phyloP scores from a whole-genome alignment of 2,113 vertebrate genomes.

The Dryoscopus gambensis region DNA sequence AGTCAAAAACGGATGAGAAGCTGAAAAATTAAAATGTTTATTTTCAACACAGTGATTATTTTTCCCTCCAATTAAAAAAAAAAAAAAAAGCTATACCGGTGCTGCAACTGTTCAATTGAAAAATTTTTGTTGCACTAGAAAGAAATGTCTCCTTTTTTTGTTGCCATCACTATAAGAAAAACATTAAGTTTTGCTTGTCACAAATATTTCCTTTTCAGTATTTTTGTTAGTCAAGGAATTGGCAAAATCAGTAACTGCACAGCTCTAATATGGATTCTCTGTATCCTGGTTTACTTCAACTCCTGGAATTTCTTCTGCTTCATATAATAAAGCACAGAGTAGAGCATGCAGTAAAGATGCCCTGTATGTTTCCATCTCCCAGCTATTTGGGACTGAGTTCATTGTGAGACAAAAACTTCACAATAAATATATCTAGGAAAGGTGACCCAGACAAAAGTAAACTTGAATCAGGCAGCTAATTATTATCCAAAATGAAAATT shows the following conservation, averaged over 20 bases:
- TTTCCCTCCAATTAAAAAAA: background rate
- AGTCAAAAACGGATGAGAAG: background rate
- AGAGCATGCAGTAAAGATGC: background rate
- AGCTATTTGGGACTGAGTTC: background rate
- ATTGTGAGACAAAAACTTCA: background rate
- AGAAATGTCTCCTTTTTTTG: background rate
- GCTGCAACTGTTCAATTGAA: background rate
- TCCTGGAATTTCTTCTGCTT: background rate
- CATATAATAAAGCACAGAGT: background rate
- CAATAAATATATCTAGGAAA: background rate
- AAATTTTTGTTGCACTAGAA: background rate
- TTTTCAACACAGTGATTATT: background rate
- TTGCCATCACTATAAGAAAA: background rate
- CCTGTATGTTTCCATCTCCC: background rate
- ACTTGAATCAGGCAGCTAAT: background rate
- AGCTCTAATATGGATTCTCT: background rate
- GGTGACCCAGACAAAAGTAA: background rate
- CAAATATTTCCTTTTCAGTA: background rate
- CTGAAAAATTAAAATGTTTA: background rate
- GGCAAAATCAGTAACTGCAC: background rate
- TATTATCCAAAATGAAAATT: constrained; percentile 10
- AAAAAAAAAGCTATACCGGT: background rate
- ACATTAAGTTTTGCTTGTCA: background rate
- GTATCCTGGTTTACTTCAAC: background rate
- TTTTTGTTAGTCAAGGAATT: background rate